Evolutionary conservation across 1,140 invertebrate species (phyloP), one percentile per base, ranked within the genome.

Genomic region (Anoplophora glabripennis): DNA sequence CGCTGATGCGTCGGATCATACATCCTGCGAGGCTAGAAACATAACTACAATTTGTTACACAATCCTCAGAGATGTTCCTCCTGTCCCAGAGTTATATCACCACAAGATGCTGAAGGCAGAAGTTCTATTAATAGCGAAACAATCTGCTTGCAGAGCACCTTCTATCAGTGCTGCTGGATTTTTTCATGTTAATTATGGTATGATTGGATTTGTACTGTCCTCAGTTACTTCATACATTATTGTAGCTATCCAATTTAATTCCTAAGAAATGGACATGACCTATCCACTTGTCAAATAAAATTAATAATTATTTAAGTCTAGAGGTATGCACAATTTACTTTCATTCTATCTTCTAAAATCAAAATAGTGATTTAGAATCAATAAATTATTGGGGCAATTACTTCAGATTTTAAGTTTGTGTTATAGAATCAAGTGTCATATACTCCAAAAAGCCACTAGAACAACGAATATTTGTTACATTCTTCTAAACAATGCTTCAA

Each of bases 171-270:
- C 65, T 17, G 62, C 60, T 10, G 67, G 67, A 9, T 64, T 69
- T 48, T 67, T 66, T 53, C 44, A 46, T 42, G 57, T 69, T 9
- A 60, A 67, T 51, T 63, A 53, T 37, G 54, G 59, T 7, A 61
- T 63, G 44, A 33, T 69, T 1, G 60, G 63, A 4, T 53, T 57
- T 9, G 45, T 69, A 33, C 49, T 67, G 9, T 57, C 54, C 18
- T 60, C 54, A 40, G 59, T 65, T 9, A 65, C 60, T 40, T 66
- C 64, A 11, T 66, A 69, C 46, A 56, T 69, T 21, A 66, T 69
- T n/a, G 61, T 69, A 15, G 38, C 63, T 9, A 53, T 67, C 12
- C 67, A 69, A 37, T 65, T 66, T 44, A 46, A 28, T 3, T 28
- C 21, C 21, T 28, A 28, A 28, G n/a, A n/a, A n/a, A n/a, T n/a